phyloP scores from a whole-genome alignment of 2,113 vertebrate genomes.

The Beaufortia kweichowensis region DNA sequence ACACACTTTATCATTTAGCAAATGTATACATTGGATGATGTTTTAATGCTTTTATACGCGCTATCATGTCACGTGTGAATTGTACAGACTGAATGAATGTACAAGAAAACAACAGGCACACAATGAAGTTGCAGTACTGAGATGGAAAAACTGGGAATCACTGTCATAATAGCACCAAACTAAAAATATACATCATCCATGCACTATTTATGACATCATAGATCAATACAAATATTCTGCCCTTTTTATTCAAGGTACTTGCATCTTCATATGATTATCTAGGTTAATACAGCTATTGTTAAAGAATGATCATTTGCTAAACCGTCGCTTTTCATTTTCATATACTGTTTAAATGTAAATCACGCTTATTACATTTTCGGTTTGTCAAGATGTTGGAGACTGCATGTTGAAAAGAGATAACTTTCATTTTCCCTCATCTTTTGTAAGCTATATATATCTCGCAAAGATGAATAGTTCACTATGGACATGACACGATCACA shows the following conservation, averaged over 20 bases:
- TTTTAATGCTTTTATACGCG: slow-evolving; percentile 1
- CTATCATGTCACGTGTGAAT: slow-evolving; percentile 16
- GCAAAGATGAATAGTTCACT: background rate
- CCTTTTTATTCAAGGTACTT: background rate
- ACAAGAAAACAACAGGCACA: background rate
- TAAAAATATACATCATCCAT: background rate
- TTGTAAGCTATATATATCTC: slow-evolving; percentile 10
- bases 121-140: background rate
- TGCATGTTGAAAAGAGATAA: slow-evolving; percentile 38
- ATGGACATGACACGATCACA: slow-evolving; percentile 10
- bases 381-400: slow-evolving; percentile 4
- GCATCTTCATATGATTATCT: background rate
- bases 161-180: background rate
- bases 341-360: slow-evolving; percentile 45
- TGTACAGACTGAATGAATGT: slow-evolving; percentile 44
- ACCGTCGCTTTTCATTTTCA: no score
- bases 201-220: background rate
- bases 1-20: background rate
- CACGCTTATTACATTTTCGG: slow-evolving; percentile 25
- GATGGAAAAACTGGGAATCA: background rate
- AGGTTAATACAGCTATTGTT: background rate
- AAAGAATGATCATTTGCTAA: no score
- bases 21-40: background rate
- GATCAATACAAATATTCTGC: no score
- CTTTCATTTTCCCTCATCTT: slow-evolving; percentile 12